A percentile compares a stretch with the other conserved stretches of the same genome.
Evolutionary conservation across 1,140 invertebrate genomes (phyloP).

Genomic region (Apocrypta bakeri): DNA sequence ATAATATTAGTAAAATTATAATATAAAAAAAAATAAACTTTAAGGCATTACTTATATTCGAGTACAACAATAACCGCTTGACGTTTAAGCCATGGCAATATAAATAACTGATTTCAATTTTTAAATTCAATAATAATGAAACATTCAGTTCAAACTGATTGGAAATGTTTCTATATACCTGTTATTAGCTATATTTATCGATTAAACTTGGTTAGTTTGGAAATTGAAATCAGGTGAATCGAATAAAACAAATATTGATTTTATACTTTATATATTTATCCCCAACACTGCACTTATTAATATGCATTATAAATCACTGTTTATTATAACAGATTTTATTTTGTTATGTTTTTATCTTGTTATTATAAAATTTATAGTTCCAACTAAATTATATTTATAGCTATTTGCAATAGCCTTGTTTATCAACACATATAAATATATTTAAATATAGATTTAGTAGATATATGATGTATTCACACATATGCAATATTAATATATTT

Average conservation of each 20-base stretch:
- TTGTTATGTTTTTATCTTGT: constrained; percentile 42
- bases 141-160: too few relatives aligned
- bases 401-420: constrained; percentile 43
- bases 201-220: too few relatives aligned
- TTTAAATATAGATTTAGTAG: constrained; percentile 9
- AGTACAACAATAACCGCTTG: not conserved
- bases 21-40: not conserved
- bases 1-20: too few relatives aligned
- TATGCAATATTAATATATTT: constrained; percentile 52
- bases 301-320: constrained; percentile 32
- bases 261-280: constrained; percentile 14
- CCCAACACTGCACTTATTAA: constrained; percentile 35
- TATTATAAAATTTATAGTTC: constrained; percentile 40
- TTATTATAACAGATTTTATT: constrained; percentile 41
- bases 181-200: not conserved
- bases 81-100: not conserved
- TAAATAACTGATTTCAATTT: not conserved
- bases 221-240: not conserved
- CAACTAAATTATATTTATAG: constrained; percentile 27
- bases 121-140: not conserved
- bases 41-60: not conserved
- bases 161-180: too few relatives aligned
- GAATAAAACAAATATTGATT: not conserved
- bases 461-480: constrained; percentile 30
- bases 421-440: constrained; percentile 31